These are phyloP conservation scores for Strix aluco DNA, from an alignment of 2,113 vertebrate species.

Conservation along the genomic window DNA sequence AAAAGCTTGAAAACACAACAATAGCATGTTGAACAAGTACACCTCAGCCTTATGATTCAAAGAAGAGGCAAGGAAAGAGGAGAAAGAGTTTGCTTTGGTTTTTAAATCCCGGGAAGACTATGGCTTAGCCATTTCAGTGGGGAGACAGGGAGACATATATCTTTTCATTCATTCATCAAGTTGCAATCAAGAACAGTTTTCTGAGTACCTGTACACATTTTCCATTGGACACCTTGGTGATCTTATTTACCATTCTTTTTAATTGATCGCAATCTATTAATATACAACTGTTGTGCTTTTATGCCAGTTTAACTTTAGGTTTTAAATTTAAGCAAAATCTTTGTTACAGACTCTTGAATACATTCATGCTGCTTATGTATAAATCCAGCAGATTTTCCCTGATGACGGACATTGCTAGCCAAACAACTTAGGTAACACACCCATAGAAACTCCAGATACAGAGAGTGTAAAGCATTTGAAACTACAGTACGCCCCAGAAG, in stretches of 20 bases:
- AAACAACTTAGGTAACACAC: background rate
- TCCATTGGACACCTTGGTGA: background rate
- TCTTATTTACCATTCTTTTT: background rate
- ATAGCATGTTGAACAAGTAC: background rate
- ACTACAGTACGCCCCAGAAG: background rate
- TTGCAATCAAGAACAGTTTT: background rate
- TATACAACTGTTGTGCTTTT: background rate
- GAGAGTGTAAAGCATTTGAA: background rate
- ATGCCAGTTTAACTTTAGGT: background rate
- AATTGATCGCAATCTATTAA: background rate
- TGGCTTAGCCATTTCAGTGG: background rate
- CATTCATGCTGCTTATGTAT: background rate
- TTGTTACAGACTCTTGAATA: background rate
- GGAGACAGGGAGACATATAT: fast-evolving
- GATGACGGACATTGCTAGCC: background rate
- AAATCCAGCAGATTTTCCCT: background rate
- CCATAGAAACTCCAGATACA: background rate
- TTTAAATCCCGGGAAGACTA: background rate
- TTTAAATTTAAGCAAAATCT: background rate
- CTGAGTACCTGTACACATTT: background rate
- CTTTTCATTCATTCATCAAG: background rate
- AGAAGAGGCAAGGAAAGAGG: background rate
- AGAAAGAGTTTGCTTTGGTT: background rate
- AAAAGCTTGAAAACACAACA: background rate
- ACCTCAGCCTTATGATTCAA: background rate